Evolutionary conservation across 2,113 vertebrate species (phyloP).

Genomic region (Miniopterus natalensis): DNA sequence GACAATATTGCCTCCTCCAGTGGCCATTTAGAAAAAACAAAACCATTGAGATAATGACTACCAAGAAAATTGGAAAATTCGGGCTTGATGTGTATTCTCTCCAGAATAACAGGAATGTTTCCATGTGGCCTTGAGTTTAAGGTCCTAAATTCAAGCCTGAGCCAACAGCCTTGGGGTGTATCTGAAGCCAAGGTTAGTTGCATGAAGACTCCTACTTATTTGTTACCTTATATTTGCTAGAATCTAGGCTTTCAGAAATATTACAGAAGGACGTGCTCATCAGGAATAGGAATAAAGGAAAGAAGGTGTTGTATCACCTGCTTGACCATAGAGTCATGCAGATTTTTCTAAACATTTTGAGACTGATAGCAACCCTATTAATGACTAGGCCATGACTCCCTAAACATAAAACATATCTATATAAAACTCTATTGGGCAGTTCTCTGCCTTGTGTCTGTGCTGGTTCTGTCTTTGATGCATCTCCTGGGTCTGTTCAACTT

Average conservation of each 20-base stretch:
- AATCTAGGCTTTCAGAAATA: background rate
- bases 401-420: background rate
- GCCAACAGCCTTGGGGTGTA: accelerated
- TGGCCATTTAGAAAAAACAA: background rate
- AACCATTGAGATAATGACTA: background rate
- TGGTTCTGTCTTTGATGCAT: background rate
- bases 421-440: accelerated
- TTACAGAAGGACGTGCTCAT: background rate
- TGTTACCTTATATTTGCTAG: background rate
- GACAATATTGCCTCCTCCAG: background rate
- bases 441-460: background rate
- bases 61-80: background rate
- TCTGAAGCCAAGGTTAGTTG: background rate
- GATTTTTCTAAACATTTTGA: background rate
- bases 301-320: background rate
- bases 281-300: background rate
- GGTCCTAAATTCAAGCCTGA: background rate
- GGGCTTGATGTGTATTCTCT: background rate
- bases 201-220: background rate
- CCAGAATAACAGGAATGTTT: background rate
- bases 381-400: background rate
- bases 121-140: background rate
- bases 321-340: background rate
- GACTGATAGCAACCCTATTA: background rate
- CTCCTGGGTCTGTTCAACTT: background rate